phyloP scores from a whole-genome alignment of 2,797 vertebrate species.

The Lophura swinhoii region DNA sequence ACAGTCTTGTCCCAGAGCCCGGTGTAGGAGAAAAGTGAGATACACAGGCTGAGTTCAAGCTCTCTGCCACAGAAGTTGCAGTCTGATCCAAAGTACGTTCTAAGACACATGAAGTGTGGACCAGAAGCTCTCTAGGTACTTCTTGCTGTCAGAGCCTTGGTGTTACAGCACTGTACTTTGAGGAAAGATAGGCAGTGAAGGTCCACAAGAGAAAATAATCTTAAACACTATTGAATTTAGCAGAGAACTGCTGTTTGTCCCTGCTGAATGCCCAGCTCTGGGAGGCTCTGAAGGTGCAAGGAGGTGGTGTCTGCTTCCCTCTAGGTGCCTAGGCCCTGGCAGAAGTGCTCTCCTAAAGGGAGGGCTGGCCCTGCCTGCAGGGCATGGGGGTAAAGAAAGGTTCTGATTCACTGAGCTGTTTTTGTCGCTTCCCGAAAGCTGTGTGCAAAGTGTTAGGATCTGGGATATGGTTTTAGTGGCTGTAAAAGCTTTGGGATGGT shows the following conservation, averaged over 20 bases:
- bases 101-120: no score
- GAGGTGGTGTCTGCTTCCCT: neutral
- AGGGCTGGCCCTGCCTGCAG: neutral
- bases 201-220: neutral
- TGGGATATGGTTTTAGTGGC: neutral
- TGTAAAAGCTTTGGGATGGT: neutral
- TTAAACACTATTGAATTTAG: neutral
- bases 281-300: neutral
- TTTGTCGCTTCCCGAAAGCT: neutral
- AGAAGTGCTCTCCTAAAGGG: neutral
- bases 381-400: neutral
- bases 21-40: no score
- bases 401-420: neutral
- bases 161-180: neutral
- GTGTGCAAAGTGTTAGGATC: neutral
- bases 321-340: neutral
- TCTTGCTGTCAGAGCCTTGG: neutral
- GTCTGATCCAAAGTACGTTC: neutral
- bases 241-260: neutral
- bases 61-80: no score
- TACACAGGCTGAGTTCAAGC: no score
- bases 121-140: neutral
- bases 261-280: neutral
- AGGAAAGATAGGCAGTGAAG: neutral
- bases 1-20: neutral